Conservation (phyloP, 2,888 invertebrate species). For the Pilophorus perplexus region DNA sequence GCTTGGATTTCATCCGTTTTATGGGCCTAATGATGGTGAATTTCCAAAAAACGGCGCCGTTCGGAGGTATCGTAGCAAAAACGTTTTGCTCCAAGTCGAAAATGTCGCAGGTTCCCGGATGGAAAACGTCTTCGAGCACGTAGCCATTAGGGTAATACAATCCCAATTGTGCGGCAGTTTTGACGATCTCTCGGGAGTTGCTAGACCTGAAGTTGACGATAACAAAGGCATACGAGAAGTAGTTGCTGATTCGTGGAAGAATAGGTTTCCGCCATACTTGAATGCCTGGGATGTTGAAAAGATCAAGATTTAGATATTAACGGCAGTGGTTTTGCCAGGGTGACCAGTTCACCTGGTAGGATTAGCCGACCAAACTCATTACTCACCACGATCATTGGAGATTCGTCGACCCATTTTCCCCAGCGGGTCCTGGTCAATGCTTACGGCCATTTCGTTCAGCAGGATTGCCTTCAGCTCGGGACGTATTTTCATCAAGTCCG, state of each 20-base stretch:
- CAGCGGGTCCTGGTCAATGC: conserved; percentile 65
- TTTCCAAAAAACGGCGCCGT: conserved; percentile 25
- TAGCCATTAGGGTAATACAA: conserved; percentile 52
- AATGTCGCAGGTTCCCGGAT: neutral
- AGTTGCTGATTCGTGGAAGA: conserved; percentile 49
- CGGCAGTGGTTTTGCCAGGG: too few relatives aligned
- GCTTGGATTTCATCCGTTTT: too few relatives aligned
- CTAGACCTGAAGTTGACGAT: conserved; percentile 55
- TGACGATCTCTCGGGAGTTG: conserved; percentile 52
- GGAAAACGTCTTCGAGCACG: conserved; percentile 50
- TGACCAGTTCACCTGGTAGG: too few relatives aligned
- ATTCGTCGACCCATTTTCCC: conserved; percentile 63
- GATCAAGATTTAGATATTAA: too few relatives aligned
- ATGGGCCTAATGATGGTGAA: conserved; percentile 27
- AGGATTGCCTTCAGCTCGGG: conserved; percentile 61
- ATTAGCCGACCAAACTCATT: too few relatives aligned
- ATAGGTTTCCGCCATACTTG: conserved; percentile 49
- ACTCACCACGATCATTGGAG: conserved; percentile 48
- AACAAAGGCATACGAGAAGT: conserved; percentile 56
- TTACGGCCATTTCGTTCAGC: conserved; percentile 62
- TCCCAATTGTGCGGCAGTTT: conserved; percentile 52
- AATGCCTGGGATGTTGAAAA: too few relatives aligned
- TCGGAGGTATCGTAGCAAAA: conserved; percentile 3
- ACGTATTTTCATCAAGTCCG: conserved; percentile 62
- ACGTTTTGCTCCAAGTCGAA: neutral